Evolutionary conservation across 1,140 invertebrate genomes (phyloP), one percentile per base, ranked within the genome.

Genomic region (Brachystomella parvula): DNA sequence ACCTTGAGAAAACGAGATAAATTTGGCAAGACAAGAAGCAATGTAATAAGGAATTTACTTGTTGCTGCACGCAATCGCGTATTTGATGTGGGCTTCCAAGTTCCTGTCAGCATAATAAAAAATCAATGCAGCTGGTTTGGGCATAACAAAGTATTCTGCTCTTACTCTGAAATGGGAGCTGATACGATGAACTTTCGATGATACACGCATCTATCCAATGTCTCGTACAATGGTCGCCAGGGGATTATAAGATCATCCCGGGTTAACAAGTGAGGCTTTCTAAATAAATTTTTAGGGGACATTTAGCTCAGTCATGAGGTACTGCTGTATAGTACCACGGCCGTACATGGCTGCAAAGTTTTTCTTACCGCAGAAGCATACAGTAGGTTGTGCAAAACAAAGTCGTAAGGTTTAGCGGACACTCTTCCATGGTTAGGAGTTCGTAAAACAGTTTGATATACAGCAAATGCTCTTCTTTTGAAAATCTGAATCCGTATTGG

Each of bases 381-480:
- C 75, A 75, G 30, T 86, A 80, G 33, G 83, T 78, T 28, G 79
- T 79, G n/a, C 79, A 81, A 79, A 88, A 88, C 74, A 86, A 85
- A 69, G 84, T 82, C 32, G 92, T 79, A 67, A 88, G 79, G 67
- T 82, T 81, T 66, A 86, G 83, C 76, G 94, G 89, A 47, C 92
- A 79, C 71, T 90, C 83, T 64, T 88, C 85, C 73, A 88, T 87
- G 15, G 84, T 83, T 3, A 91, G 76, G 35, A 93, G 75, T 76
- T 92, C 87, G 77, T 87, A 91, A 58, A 89, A 81, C 39, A 96
- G 76, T 75, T 92, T 87, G n/a, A 96, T 85, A 26, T 96, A 83
- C n/a, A 81, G 76, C 28, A 96, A 83, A 76, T 97, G 93, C 77
- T 96, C 92, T 73, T 89, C 86, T 79, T 95, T 96, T 1, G 86